Base-by-base conservation (phyloP, 2,888 invertebrate species). In the Cryptocephalus primarius region DNA sequence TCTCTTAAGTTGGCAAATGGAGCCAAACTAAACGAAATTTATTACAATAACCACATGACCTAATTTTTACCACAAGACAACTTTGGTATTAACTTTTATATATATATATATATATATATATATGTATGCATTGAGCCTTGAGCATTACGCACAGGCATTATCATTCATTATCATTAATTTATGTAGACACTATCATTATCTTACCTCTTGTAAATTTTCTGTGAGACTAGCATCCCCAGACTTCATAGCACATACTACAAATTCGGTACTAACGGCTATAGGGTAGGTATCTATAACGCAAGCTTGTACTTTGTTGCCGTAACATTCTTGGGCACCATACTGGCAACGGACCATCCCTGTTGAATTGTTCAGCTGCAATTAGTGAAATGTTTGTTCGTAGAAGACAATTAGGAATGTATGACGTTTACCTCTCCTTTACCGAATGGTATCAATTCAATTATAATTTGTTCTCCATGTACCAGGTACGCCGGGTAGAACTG, bases 221-320 rank as follows among this genome's bases (percentile, higher is more conserved):
- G 51, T 39, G 14, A 49, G 39, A 10, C 54, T 53, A 32, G 60
- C 57, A 52, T 53, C 40, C 8, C 45, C 47, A 12, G 60, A 55
- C 12, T 58, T 48, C 70, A 75, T 72, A 8, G 67, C 63, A 51
- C 75, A 75, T 51, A 62, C 61, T 9, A 74, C 62, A 48, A 73
- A 68, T 8, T 62, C 56, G 1, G 59, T 45, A 13, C 54, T 48
- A 40, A 56, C 49, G 10, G 43, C 53, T 9, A 49, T 47, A 8
- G 55, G 31, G 33, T 53, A 40, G 8, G 48, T 40, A n/a, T 54
- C 47, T 10, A 76, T 59, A 1, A 68, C 75, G 50, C 77, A 77
- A 1, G 74, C 70, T 53, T 77, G 76, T 4, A 72, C 66, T 55
- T 69, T 70, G 59, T 78, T 78, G 9, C 75, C 75, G 6, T 60